A percentile compares a stretch with the other conserved stretches of the same genome.
phyloP scores from a whole-genome alignment of 2,888 invertebrate genomes.

The Limnephilus rhombicus region DNA sequence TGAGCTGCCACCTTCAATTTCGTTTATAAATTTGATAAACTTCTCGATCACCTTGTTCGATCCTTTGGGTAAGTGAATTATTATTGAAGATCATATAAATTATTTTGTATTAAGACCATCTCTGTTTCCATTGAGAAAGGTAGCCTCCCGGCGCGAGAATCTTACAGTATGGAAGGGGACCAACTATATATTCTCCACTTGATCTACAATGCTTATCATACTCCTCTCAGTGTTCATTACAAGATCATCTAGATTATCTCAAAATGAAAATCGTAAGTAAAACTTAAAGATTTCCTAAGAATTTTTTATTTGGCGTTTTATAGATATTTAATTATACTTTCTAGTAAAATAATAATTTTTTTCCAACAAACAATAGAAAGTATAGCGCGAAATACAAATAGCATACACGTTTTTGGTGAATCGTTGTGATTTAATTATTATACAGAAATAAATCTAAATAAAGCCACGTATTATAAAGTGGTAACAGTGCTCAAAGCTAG shows the following conservation, averaged over 20 bases:
- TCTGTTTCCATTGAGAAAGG: not conserved
- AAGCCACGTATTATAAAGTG: no score
- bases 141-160: not conserved
- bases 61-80: not conserved
- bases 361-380: no score
- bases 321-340: not conserved
- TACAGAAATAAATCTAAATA: no score
- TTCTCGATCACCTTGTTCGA: not conserved
- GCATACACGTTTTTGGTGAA: no score
- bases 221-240: not conserved
- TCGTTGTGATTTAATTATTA: no score
- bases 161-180: not conserved
- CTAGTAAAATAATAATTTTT: no score
- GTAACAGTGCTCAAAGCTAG: no score
- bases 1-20: no score
- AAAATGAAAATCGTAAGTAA: not conserved
- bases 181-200: not conserved
- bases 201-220: not conserved
- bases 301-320: not conserved
- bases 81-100: not conserved
- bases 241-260: not conserved
- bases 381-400: no score
- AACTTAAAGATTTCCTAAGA: not conserved
- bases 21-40: no score
- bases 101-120: not conserved